Percentiles rank a stretch among this genome's conserved stretches.
phyloP scores from a whole-genome alignment of 2,797 vertebrate species.

The Bufotes viridis region DNA sequence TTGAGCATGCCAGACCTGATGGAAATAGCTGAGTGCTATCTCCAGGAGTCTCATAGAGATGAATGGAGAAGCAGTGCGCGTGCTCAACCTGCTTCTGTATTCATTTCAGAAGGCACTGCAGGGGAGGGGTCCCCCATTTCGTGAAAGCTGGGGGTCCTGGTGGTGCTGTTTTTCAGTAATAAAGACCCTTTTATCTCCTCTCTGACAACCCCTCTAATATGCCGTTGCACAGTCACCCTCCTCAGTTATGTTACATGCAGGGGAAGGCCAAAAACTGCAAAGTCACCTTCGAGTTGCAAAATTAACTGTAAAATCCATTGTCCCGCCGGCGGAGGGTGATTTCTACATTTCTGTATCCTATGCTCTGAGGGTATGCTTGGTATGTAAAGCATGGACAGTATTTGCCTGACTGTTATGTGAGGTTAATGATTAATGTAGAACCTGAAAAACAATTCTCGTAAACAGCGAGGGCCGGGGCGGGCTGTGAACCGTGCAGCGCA shows the following conservation, averaged over 20 bases:
- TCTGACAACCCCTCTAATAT: not conserved
- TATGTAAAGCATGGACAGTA: not conserved
- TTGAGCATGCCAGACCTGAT: no score
- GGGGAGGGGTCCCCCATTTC: no score
- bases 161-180: no score
- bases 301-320: not conserved
- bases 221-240: no score
- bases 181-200: no score
- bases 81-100: no score
- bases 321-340: not conserved
- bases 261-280: not conserved
- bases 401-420: not conserved
- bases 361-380: not conserved
- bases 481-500: not conserved
- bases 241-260: not conserved
- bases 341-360: not conserved
- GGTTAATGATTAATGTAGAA: not conserved
- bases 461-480: not conserved
- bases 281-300: conserved; percentile 27
- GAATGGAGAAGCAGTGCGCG: no score
- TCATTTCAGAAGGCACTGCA: no score
- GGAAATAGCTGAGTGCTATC: no score
- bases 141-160: no score
- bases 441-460: not conserved
- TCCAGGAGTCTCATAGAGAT: not conserved